phyloP scores from a whole-genome alignment of 2,888 invertebrate genomes.

The Anoncus sp. region DNA sequence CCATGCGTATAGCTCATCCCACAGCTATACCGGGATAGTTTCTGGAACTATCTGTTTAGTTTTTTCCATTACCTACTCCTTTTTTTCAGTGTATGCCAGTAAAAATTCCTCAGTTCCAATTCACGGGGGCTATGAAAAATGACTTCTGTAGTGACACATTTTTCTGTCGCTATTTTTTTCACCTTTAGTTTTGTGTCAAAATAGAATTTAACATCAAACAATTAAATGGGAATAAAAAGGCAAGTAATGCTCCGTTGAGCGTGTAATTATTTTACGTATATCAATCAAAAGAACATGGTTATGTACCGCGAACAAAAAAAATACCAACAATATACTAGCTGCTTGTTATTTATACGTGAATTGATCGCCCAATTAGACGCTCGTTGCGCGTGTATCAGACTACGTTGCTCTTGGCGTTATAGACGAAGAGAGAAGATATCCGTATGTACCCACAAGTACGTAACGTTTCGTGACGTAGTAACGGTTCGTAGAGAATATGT shows the following conservation, averaged over 20 bases:
- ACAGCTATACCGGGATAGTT: too few species aligned
- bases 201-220: neutral
- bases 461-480: slow-evolving; percentile 50
- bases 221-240: neutral
- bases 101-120: too few species aligned
- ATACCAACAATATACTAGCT: slow-evolving; percentile 9
- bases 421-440: slow-evolving; percentile 28
- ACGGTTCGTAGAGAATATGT: slow-evolving; percentile 41
- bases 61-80: too few species aligned
- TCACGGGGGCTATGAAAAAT: too few species aligned
- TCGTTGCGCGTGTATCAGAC: slow-evolving; percentile 15
- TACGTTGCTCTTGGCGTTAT: slow-evolving; percentile 56
- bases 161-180: too few species aligned
- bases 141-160: too few species aligned
- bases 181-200: neutral
- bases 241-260: neutral
- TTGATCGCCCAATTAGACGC: slow-evolving; percentile 43
- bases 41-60: too few species aligned
- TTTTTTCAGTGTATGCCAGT: too few species aligned
- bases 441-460: slow-evolving; percentile 30
- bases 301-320: neutral
- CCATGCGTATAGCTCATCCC: too few species aligned
- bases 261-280: neutral
- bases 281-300: slow-evolving; percentile 8
- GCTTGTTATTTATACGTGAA: slow-evolving; percentile 31